A percentile compares a stretch with the other conserved stretches of the same genome.
Evolutionary conservation across 2,113 vertebrate species (phyloP).

Genomic region (Larimichthys polyactis): DNA sequence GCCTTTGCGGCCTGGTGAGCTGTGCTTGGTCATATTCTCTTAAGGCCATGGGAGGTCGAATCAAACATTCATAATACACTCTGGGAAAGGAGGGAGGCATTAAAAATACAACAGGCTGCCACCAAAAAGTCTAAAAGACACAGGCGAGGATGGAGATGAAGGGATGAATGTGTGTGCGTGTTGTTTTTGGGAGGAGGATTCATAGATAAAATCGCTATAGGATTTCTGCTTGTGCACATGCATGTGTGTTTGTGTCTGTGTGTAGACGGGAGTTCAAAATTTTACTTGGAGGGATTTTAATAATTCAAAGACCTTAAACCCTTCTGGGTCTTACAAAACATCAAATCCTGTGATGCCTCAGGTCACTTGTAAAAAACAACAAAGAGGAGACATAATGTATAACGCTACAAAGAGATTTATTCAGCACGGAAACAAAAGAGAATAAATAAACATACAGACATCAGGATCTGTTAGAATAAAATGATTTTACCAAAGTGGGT

Average conservation of each 20-base stretch:
- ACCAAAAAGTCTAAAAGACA: conserved; percentile 32
- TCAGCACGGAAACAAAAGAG: not conserved
- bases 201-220: not conserved
- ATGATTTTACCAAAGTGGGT: not conserved
- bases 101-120: conserved; percentile 75
- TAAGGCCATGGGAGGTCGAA: conserved; percentile 57
- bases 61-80: conserved; percentile 80
- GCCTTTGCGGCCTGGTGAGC: conserved; percentile 45
- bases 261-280: conserved; percentile 6
- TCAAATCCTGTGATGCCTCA: conserved; percentile 25
- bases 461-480: not conserved
- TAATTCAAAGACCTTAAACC: conserved; percentile 52
- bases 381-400: conserved; percentile 9
- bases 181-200: not conserved
- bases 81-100: conserved; percentile 63
- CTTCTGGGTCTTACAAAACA: conserved; percentile 37
- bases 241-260: not conserved
- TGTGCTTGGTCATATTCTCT: conserved; percentile 47
- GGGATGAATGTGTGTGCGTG: conserved; percentile 2
- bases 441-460: not conserved
- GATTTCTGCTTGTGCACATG: not conserved
- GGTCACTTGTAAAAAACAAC: conserved; percentile 42
- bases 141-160: not conserved
- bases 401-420: not conserved
- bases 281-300: conserved; percentile 40